Evolutionary conservation across 1,140 invertebrate species (phyloP), one percentile per base, ranked within the genome.

Genomic region (Caenorhabditis latens): DNA sequence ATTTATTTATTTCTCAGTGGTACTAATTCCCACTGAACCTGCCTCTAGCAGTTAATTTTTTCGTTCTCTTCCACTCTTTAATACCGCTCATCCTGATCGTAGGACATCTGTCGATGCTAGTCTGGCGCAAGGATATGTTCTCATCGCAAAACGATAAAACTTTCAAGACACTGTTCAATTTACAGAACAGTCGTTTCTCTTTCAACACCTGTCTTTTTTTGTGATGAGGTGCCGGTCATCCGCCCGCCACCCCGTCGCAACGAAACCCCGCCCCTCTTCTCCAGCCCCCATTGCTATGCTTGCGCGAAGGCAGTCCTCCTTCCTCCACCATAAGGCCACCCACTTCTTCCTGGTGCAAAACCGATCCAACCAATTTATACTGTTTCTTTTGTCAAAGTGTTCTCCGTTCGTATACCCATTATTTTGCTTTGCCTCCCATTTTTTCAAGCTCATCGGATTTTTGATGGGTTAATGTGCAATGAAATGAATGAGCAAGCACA

Each of bases 381-480:
- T 19, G 61, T 50, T 21, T 13, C n/a, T 46, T 48, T 43, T 42
- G 5, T 5, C 24, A 40, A 7, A 19, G 9, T 8, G 7, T 48
- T 71, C 65, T 48, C 46, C 42, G 16, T 46, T 71, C n/a, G 16
- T 46, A 8, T 71, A 19, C 65, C n/a, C 21, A 71, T 71, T 79
- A 13, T 46, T 50, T 9, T 79, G 50, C 13, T 79, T 19, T 32
- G 32, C 32, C 32, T 32, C 32, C 32, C 9, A 46, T 11, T 79
- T 79, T 14, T 79, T 71, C 55, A 58, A 58, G 55, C 61, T 71
- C 46, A 24, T 16, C 46, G n/a, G 71, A 42, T 46, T 79, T 46
- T 48, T 79, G 71, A 79, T 79, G 71, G 71, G 71, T 79, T 79
- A 79, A 79, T 79, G 71, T 79, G 71, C 71, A 79, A 79, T 79